Percentiles rank a stretch among this genome's conserved stretches.
These are phyloP conservation scores for Acronicta leporina DNA, from an alignment of 2,888 invertebrate species.

Conservation along the genomic window DNA sequence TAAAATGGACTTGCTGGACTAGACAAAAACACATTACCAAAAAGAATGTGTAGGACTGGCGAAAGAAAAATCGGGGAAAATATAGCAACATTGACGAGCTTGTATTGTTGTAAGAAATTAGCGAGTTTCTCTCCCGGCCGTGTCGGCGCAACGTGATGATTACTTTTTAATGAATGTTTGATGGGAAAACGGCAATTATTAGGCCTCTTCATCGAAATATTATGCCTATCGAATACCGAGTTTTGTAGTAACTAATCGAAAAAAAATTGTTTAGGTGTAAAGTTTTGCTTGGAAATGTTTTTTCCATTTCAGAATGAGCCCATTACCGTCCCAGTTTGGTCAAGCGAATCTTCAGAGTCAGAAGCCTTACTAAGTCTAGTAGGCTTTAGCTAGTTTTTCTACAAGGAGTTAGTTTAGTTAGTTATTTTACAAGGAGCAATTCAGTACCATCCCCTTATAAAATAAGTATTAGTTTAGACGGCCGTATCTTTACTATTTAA, in stretches of 20 bases:
- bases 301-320: not conserved
- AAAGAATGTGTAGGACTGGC: no score
- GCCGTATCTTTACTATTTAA: no score
- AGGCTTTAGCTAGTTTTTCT: no score
- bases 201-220: conserved; percentile 47
- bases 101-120: conserved; percentile 56
- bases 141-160: conserved; percentile 62
- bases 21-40: no score
- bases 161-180: conserved; percentile 73
- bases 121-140: conserved; percentile 29
- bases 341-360: not conserved
- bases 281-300: not conserved
- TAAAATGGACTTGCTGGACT: no score
- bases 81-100: conserved; percentile 12
- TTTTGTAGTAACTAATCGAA: conserved; percentile 33
- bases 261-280: not conserved
- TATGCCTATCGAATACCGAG: conserved; percentile 14
- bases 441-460: no score
- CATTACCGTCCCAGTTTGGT: not conserved
- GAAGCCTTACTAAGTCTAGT: no score
- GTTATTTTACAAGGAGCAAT: no score
- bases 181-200: conserved; percentile 64
- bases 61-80: conserved; percentile 12
- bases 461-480: no score
- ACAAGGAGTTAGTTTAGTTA: no score